Conservation (phyloP, 1,140 invertebrate species). For the Drosophila oshimai region DNA sequence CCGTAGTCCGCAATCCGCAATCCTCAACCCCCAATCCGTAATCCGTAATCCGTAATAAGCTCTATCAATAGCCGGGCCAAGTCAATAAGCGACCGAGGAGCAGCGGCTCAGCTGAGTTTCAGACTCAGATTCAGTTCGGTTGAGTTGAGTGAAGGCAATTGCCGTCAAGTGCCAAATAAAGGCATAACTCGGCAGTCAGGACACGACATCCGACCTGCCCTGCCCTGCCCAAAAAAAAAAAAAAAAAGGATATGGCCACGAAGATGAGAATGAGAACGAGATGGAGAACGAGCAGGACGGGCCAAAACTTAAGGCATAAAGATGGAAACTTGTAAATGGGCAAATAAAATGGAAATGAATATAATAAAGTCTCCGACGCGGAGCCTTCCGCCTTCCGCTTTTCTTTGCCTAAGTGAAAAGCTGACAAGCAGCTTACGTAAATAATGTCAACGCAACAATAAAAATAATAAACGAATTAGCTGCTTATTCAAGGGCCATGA, state of each 20-base stretch:
- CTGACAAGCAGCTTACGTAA: conserved; percentile 80
- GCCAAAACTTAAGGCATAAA: conserved; percentile 21
- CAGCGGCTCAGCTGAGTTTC: conserved; percentile 4
- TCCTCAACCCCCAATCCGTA: background rate
- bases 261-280: background rate
- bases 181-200: conserved; percentile 58
- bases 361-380: conserved; percentile 59
- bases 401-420: conserved; percentile 58
- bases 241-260: conserved; percentile 11
- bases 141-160: conserved; percentile 23
- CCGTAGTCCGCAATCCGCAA: background rate
- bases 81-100: conserved; percentile 47
- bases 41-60: conserved; percentile 47
- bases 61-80: conserved; percentile 53
- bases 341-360: conserved; percentile 80
- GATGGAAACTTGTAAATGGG: conserved; percentile 73
- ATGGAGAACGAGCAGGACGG: background rate
- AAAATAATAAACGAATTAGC: conserved; percentile 81
- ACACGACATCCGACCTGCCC: conserved; percentile 11
- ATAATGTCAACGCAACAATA: conserved; percentile 80
- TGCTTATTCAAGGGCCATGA: conserved; percentile 60
- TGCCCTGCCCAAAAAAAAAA: too few species aligned
- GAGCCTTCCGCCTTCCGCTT: conserved; percentile 11
- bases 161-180: conserved; percentile 68
- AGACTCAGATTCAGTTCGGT: background rate